Base-by-base conservation (phyloP, 2,797 vertebrate species). In the Spea hammondii region DNA sequence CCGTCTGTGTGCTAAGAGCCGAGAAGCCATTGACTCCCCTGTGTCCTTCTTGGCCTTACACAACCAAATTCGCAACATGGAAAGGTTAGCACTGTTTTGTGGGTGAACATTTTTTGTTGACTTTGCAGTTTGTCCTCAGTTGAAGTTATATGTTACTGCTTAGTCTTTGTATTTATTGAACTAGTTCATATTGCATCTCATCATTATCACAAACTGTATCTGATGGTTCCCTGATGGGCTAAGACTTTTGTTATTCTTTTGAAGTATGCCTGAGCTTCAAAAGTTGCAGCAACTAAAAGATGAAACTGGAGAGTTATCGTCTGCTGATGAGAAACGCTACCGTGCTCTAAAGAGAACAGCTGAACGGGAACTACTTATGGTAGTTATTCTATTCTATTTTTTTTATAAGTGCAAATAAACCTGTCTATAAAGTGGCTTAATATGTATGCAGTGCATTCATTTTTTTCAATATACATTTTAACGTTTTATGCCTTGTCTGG, bases 11-110 rank as follows among this genome's bases (percentile, higher is more conserved):
- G 97, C 98, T 12, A 99, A 99, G 89, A 99, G 98, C 79, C 88
- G 98, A 0, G 98, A 99, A 89, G 98, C 98, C 77, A 99, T 99
- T 0, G 97, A 99, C 87, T 99, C 98, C 0, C 97, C 98, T 0
- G 97, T 99, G 14, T 99, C 98, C 8, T 99, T 99, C 89, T 86
- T 99, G 86, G 98, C 98, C 0, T 87, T 99, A 83, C 98, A 99
- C 88, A 99, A 99, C 85, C 98, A 99, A 90, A 99, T 99, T 87
- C 93, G 98, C 83, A 99, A 99, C 90, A 99, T 99, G 97, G 98
- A 99, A 86, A 99, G 98, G 98, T 99, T 57, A 17, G n/a, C 8
- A 5, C 55, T 53, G 51, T 53, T 53, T 4, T 53, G 51, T 53
- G 51, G 51, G 11, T 7, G 14, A 64, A n/a, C 5, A 60, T 55